Evolutionary conservation across 1,140 invertebrate genomes (phyloP).

Genomic region (Drosophila littoralis): DNA sequence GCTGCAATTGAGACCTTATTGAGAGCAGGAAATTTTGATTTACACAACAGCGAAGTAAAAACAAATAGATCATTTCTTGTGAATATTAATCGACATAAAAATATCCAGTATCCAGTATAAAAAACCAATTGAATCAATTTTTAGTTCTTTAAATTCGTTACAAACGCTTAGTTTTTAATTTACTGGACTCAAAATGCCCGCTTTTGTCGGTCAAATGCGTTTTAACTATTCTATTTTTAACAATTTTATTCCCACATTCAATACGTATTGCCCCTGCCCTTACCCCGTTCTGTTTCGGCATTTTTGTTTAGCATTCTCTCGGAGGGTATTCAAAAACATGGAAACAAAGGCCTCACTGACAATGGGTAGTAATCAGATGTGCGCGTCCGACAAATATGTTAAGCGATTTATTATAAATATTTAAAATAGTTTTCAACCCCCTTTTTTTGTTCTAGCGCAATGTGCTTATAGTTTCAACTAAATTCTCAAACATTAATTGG

Average conservation of each 20-base stretch:
- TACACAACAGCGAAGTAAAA: no score
- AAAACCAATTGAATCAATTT: no score
- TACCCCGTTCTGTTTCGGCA: neutral
- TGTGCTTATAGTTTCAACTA: neutral
- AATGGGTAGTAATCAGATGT: conserved; percentile 24
- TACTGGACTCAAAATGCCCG: no score
- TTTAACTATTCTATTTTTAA: neutral
- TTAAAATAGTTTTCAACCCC: conserved; percentile 56
- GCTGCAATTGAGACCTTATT: no score
- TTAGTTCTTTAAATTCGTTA: no score
- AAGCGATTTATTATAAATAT: conserved; percentile 60
- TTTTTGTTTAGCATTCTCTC: conserved; percentile 29
- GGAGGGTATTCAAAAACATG: conserved; percentile 16
- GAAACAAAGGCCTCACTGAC: conserved; percentile 8
- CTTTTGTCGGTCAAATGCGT: neutral
- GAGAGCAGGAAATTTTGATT: no score
- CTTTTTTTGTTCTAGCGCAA: no score
- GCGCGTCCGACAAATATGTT: conserved; percentile 56
- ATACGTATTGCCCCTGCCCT: neutral
- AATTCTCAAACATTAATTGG: conserved; percentile 8
- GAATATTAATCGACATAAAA: no score
- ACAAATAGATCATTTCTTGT: no score
- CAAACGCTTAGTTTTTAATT: no score
- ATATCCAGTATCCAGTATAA: no score
- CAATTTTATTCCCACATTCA: neutral